phyloP scores from a whole-genome alignment of 2,888 invertebrate genomes.

The Acleris holmiana region DNA sequence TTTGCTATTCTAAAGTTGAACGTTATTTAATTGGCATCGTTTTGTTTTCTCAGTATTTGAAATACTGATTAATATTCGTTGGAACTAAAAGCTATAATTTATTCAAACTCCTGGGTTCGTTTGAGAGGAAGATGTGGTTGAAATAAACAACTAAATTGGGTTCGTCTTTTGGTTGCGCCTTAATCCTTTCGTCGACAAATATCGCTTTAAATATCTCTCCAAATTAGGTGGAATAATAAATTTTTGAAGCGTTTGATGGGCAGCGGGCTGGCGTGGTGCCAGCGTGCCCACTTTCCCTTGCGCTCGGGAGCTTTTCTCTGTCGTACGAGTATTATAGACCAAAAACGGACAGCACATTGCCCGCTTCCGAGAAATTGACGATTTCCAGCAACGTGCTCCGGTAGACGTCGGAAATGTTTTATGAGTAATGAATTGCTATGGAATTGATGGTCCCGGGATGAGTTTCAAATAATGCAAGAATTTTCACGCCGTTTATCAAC shows the following conservation, averaged over 20 bases:
- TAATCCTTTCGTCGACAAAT: slow-evolving; percentile 74
- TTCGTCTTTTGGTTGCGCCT: slow-evolving; percentile 51
- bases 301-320: slow-evolving; percentile 57
- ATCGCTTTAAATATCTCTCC: slow-evolving; percentile 67
- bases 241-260: slow-evolving; percentile 66
- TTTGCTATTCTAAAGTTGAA: slow-evolving; percentile 13
- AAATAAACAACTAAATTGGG: slow-evolving; percentile 52
- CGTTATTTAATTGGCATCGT: slow-evolving; percentile 7
- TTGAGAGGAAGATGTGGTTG: slow-evolving; percentile 9
- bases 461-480: slow-evolving; percentile 41
- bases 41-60: slow-evolving; percentile 18
- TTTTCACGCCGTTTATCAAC: slow-evolving; percentile 38
- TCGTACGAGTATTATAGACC: slow-evolving; percentile 41
- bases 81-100: slow-evolving; percentile 22
- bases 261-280: slow-evolving; percentile 65
- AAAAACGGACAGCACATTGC: slow-evolving; percentile 68
- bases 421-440: slow-evolving; percentile 69
- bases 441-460: slow-evolving; percentile 53
- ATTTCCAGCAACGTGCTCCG: slow-evolving; percentile 66
- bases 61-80: slow-evolving; percentile 22
- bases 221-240: slow-evolving; percentile 75
- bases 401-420: slow-evolving; percentile 74
- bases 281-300: slow-evolving; percentile 66
- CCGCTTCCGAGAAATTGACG: slow-evolving; percentile 74
- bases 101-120: slow-evolving; percentile 14